Conservation (phyloP, 2,113 vertebrate genomes). For the Siniperca knerii region DNA sequence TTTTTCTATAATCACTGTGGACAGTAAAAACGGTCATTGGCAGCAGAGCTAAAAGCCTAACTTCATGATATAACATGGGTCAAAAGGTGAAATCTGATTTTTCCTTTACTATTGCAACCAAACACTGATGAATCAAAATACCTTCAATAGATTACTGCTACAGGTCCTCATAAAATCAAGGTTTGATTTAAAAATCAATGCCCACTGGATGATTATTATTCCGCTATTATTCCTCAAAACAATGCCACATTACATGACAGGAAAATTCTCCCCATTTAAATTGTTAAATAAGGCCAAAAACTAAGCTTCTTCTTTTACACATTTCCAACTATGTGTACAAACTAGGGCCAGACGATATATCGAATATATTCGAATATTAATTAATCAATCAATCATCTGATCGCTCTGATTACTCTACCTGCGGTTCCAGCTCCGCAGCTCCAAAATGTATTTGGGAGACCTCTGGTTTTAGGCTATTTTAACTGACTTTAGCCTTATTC, state of each 20-base stretch:
- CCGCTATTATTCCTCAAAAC: background rate
- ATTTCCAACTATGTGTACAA: background rate
- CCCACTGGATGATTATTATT: background rate
- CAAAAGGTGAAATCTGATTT: conserved; percentile 23
- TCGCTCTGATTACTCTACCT: no score
- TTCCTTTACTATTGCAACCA: background rate
- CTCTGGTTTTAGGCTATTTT: no score
- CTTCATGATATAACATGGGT: background rate
- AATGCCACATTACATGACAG: background rate
- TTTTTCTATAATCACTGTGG: background rate
- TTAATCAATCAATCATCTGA: no score
- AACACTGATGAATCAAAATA: conserved; percentile 12
- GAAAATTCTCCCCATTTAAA: background rate
- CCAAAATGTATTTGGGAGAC: no score
- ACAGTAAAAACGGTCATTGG: conserved; percentile 7
- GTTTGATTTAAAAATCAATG: no score
- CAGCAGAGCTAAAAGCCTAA: background rate
- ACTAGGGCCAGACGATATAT: no score
- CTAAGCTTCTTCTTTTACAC: background rate
- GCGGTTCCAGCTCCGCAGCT: no score
- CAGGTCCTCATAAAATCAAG: background rate
- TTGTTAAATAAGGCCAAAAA: background rate
- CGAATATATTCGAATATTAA: no score
- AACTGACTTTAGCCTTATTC: no score
- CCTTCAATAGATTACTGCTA: background rate